phyloP scores from a whole-genome alignment of 2,888 invertebrate genomes.

The Xestobium rufovillosum region DNA sequence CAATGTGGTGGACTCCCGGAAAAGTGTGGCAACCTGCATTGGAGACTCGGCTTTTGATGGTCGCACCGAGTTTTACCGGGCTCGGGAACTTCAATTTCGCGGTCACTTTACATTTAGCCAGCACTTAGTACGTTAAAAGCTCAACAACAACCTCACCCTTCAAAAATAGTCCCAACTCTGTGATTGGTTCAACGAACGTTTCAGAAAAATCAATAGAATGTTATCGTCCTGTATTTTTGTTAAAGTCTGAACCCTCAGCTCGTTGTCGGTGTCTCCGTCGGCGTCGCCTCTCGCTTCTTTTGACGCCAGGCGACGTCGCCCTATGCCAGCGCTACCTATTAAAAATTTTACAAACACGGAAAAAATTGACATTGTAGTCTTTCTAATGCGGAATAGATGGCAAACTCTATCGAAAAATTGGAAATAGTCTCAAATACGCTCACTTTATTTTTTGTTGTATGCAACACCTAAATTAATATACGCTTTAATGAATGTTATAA shows the following conservation, averaged over 20 bases:
- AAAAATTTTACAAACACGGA: conserved; percentile 32
- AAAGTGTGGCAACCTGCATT: conserved; percentile 63
- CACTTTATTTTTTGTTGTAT: too few relatives aligned
- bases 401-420: too few relatives aligned
- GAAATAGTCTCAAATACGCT: too few relatives aligned
- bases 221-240: conserved; percentile 49
- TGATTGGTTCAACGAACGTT: conserved; percentile 50
- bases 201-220: conserved; percentile 60
- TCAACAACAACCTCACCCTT: conserved; percentile 49
- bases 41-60: conserved; percentile 30
- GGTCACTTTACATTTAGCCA: conserved; percentile 31
- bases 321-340: conserved; percentile 38
- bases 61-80: conserved; percentile 32
- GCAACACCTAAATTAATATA: too few relatives aligned
- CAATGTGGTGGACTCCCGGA: conserved; percentile 59
- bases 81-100: conserved; percentile 23
- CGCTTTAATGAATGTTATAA: too few relatives aligned
- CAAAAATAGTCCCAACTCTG: conserved; percentile 47
- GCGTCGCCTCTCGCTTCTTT: conserved; percentile 40
- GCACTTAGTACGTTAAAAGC: conserved; percentile 37
- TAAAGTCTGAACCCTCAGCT: conserved; percentile 39
- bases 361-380: too few relatives aligned
- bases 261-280: conserved; percentile 42
- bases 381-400: too few relatives aligned
- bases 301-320: conserved; percentile 37